Evolutionary conservation across 2,113 vertebrate genomes (phyloP).

Genomic region (Rana temporaria): DNA sequence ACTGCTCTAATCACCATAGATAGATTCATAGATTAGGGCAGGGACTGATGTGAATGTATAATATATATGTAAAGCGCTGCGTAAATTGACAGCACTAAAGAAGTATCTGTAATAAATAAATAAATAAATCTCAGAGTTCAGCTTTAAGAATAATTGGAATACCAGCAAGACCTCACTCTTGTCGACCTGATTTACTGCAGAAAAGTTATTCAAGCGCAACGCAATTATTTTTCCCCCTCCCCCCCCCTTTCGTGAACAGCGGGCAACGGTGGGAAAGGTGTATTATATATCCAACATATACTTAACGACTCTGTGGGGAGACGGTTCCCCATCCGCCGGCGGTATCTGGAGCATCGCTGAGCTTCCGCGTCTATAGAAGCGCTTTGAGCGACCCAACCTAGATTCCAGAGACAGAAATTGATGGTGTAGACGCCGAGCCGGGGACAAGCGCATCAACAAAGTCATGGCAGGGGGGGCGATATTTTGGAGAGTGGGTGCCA

Average conservation of each 20-base stretch:
- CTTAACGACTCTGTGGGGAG: slow-evolving; percentile 17
- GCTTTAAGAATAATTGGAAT: background rate
- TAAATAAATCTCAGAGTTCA: too few relatives aligned
- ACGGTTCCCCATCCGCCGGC: background rate
- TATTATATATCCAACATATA: slow-evolving; percentile 32
- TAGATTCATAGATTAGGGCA: too few relatives aligned
- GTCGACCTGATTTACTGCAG: background rate
- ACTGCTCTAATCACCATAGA: too few relatives aligned
- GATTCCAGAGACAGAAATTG: slow-evolving; percentile 11
- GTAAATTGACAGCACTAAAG: too few relatives aligned
- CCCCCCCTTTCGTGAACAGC: background rate
- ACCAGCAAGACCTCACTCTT: background rate
- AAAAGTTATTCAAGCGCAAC: slow-evolving; percentile 9
- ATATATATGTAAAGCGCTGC: too few relatives aligned
- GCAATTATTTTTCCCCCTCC: too few relatives aligned
- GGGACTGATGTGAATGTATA: too few relatives aligned
- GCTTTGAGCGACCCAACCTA: slow-evolving; percentile 15
- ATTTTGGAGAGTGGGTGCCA: background rate
- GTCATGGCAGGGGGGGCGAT: background rate
- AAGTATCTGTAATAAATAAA: too few relatives aligned
- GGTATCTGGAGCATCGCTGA: background rate
- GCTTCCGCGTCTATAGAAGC: background rate
- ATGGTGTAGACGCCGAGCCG: background rate
- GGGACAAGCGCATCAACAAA: background rate
- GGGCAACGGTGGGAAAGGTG: background rate